phyloP scores from a whole-genome alignment of 1,140 invertebrate genomes.

The Penaeus japonicus region DNA sequence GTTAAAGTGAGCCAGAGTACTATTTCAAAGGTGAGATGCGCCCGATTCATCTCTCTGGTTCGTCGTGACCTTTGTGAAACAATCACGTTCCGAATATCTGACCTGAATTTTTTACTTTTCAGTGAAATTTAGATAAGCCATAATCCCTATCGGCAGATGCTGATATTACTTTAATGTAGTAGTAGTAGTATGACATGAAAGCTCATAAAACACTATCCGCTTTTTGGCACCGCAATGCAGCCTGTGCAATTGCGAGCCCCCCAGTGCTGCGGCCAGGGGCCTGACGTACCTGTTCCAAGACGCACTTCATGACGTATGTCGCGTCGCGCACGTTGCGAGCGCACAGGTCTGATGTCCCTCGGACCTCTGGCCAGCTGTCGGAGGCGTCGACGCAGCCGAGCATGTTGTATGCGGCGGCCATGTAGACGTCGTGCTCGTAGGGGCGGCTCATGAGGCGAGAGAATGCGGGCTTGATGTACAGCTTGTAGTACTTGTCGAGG shows the following conservation, averaged over 20 bases:
- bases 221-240: background rate
- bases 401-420: slow-evolving; percentile 56
- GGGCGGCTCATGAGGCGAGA: slow-evolving; percentile 37
- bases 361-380: slow-evolving; percentile 42
- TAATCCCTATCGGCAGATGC: background rate
- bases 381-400: slow-evolving; percentile 56
- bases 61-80: background rate
- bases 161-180: background rate
- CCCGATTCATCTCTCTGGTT: background rate
- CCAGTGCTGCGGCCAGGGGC: background rate
- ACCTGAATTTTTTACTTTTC: background rate
- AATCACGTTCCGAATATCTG: background rate
- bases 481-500: slow-evolving; percentile 55
- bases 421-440: slow-evolving; percentile 56
- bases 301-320: slow-evolving; percentile 58
- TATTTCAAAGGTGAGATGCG: background rate
- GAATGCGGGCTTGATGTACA: slow-evolving; percentile 55
- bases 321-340: slow-evolving; percentile 45
- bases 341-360: slow-evolving; percentile 33
- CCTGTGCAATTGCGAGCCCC: background rate
- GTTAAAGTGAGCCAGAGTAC: background rate
- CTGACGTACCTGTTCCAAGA: slow-evolving; percentile 49
- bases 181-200: background rate
- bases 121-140: background rate
- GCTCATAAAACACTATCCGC: background rate